These are phyloP conservation scores for Anthrax anthrax DNA, from an alignment of 2,888 invertebrate species.

Conservation along the genomic window DNA sequence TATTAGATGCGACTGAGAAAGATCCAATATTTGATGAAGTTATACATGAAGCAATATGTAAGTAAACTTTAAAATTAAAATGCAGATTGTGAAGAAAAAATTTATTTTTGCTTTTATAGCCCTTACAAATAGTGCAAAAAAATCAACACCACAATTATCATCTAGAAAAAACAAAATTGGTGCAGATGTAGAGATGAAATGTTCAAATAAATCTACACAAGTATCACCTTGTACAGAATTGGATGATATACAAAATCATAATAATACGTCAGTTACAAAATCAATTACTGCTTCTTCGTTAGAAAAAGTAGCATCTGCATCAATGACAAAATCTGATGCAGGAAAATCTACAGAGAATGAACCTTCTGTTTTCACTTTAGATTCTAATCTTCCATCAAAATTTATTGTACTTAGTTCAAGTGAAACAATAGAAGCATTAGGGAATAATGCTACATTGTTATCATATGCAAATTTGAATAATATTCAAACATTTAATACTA, in stretches of 20 bases:
- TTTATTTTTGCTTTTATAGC: background rate
- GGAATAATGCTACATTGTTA: background rate
- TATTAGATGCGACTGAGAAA: slow-evolving; percentile 26
- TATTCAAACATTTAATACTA: background rate
- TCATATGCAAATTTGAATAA: background rate
- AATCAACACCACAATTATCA: background rate
- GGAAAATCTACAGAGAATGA: background rate
- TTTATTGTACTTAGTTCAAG: slow-evolving; percentile 28
- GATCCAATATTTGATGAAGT: slow-evolving; percentile 29
- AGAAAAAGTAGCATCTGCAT: background rate
- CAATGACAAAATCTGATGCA: no score
- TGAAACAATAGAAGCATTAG: slow-evolving; percentile 13
- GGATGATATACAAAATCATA: background rate
- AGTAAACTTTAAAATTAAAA: slow-evolving; percentile 5
- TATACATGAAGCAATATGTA: slow-evolving; percentile 23
- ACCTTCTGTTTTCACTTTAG: slow-evolving; percentile 6
- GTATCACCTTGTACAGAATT: background rate
- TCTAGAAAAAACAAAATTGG: background rate
- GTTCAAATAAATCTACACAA: slow-evolving; percentile 2
- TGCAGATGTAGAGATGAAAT: no score
- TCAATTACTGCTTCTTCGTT: background rate
- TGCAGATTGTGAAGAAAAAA: background rate
- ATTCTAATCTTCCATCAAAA: slow-evolving; percentile 30
- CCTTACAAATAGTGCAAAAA: background rate
- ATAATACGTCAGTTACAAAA: no score